A percentile compares a stretch with the other conserved stretches of the same genome.
Conservation (phyloP, 2,113 vertebrate genomes). For the Talpa occidentalis region DNA sequence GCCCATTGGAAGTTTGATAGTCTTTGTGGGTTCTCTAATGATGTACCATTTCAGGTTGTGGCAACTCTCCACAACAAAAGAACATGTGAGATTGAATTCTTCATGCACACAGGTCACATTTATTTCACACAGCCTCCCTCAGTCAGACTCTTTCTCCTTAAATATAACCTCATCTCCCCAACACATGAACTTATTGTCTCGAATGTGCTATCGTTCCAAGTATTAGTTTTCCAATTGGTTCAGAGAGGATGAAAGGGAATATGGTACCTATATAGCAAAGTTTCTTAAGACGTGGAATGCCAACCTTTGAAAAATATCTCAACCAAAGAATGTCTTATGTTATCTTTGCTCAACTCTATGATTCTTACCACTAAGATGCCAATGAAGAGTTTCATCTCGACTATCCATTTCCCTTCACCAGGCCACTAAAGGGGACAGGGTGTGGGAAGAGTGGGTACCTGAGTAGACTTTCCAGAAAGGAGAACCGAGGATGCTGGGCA, state of each 20-base stretch:
- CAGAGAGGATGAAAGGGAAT: not conserved
- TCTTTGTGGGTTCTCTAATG: not conserved
- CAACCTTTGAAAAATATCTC: slow-evolving; percentile 5
- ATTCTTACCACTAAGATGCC: slow-evolving; percentile 30
- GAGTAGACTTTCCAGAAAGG: slow-evolving; percentile 54
- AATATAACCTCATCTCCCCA: not conserved
- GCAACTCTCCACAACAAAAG: not conserved
- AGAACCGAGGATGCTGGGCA: slow-evolving; percentile 59
- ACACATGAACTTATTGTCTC: not conserved
- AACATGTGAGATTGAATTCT: not conserved
- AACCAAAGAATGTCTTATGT: not conserved
- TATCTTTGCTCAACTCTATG: not conserved
- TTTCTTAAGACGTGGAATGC: not conserved
- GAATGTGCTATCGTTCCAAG: not conserved
- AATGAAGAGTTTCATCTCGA: not conserved
- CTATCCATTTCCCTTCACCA: slow-evolving; percentile 16
- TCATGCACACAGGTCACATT: not conserved
- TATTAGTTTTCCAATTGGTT: not conserved
- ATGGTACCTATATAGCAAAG: not conserved
- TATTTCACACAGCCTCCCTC: not conserved
- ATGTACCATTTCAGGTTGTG: not conserved
- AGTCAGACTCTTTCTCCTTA: not conserved
- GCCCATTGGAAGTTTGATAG: not conserved
- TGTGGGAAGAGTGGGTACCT: slow-evolving; percentile 54
- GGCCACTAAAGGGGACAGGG: not conserved